Base-by-base conservation (phyloP, 2,888 invertebrate genomes). In the Osmoderma eremita region DNA sequence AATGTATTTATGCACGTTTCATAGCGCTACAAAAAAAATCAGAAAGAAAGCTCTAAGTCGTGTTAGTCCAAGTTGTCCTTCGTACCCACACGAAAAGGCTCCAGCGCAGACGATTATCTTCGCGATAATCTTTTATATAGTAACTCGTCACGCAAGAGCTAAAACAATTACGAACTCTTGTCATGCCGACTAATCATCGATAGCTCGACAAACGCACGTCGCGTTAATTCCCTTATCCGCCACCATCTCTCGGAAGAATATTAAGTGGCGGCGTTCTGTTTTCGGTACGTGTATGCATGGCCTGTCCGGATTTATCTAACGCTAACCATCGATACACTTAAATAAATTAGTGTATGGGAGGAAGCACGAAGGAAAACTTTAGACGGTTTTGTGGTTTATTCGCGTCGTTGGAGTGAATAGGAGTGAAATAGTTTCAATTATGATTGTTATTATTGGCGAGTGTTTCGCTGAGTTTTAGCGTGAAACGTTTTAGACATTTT, bases 161-260 rank as follows among this genome's bases (percentile, higher is more conserved):
- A 77, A 79, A 79, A 79, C 79, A 78, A 79, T 79, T 78, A 78
- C 73, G 73, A 72, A 74, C 74, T 75, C 75, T 75, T 75, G 77
- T 75, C 78, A 76, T 78, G 78, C 77, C 74, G 77, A 30, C 76
- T 78, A 78, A 78, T 78, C 78, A 75, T 78, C 74, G 77, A 78
- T 77, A 77, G 75, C 62, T 51, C 20, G 10, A 61, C 41, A 38
- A 17, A 53, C n/a, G n/a, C n/a, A n/a, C n/a, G 50, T 62, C 24
- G 54, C 53, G 24, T 39, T 54, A 30, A 17, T 48, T 48, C 5
- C 20, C 48, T 75, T 76, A 78, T 78, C 78, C 73, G 70, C 70
- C 78, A 78, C 77, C 76, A 78, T 78, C 78, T 45, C 15, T 13
- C 41, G 13, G 20, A 50, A 39, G 58, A 62, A 63, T 54, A 63